Conservation (phyloP, 2,113 vertebrate species). For the Xiphias gladius region DNA sequence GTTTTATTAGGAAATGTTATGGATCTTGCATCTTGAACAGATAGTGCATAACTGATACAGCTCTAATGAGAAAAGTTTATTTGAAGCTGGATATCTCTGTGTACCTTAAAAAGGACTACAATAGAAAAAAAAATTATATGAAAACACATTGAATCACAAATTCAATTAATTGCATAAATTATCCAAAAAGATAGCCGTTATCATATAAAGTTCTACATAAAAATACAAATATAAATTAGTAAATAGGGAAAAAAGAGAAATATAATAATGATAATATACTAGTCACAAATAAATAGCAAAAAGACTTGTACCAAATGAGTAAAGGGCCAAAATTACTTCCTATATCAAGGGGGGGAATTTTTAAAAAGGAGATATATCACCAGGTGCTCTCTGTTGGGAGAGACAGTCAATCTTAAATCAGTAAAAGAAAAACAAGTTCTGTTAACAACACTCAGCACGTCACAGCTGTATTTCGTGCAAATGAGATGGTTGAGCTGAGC, state of each 20-base stretch:
- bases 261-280: too few relatives aligned
- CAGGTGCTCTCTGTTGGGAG: neutral
- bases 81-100: neutral
- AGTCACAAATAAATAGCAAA: too few relatives aligned
- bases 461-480: slow-evolving; percentile 1
- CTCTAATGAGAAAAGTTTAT: neutral
- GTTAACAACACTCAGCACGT: slow-evolving; percentile 3
- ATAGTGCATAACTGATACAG: neutral
- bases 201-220: too few relatives aligned
- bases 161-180: too few relatives aligned
- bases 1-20: neutral
- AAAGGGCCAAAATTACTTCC: too few relatives aligned
- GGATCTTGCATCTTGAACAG: neutral
- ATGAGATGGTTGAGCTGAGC: slow-evolving; percentile 20
- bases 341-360: neutral
- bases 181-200: too few relatives aligned
- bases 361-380: neutral
- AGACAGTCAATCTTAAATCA: neutral
- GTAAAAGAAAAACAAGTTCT: neutral
- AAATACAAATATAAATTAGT: too few relatives aligned
- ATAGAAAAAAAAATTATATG: too few relatives aligned
- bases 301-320: too few relatives aligned
- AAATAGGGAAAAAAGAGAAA: too few relatives aligned
- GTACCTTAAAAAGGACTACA: too few relatives aligned
- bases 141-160: neutral